Base-by-base conservation (phyloP, 2,888 invertebrate species). In the Macrophya annulata region DNA sequence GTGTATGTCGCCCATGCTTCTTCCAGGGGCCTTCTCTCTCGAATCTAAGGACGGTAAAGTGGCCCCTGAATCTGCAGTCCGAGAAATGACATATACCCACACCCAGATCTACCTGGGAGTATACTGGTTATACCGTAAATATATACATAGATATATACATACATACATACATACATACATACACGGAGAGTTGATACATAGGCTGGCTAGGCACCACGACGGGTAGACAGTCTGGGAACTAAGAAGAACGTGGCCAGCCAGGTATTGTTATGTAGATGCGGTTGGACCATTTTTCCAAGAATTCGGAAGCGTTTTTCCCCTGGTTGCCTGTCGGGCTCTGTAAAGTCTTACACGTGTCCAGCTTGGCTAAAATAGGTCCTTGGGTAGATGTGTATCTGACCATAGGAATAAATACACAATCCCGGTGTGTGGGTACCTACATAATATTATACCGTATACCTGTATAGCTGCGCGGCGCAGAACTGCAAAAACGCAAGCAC, bases 201-300 rank as follows among this genome's bases (percentile, higher is more conserved):
- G 88, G 90, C 89, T 91, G 91, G 91, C 91, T 90, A 91, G 91
- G 90, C 91, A 91, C 91, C 91, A 90, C 91, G 88, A 86, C 88
- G 88, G 86, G 86, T 88, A 89, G 71, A 81, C 79, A 40, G 79
- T 62, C 59, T 62, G 62, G 79, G 79, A 81, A 77, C 77, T 48
- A 77, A 77, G 77, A 77, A 77, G 77, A 51, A 81, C 79, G 79
- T 81, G 79, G 79, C 62, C 62, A 62, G 62, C 59, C 79, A 81
- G 79, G 79, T 62, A 81, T 81, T 81, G 79, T 81, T 81, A 81
- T 81, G 79, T 40, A 81, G 62, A 81, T 62, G 79, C 62, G 77
- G 79, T 81, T 81, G 59, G 79, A 81, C 59, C 79, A 81, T 81
- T 81, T 81, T 81, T 81, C 79, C 79, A 62, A 59, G 79, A 81